These are phyloP conservation scores for Bombycilla garrulus DNA, from an alignment of 2,113 vertebrate genomes.

Conservation along the genomic window DNA sequence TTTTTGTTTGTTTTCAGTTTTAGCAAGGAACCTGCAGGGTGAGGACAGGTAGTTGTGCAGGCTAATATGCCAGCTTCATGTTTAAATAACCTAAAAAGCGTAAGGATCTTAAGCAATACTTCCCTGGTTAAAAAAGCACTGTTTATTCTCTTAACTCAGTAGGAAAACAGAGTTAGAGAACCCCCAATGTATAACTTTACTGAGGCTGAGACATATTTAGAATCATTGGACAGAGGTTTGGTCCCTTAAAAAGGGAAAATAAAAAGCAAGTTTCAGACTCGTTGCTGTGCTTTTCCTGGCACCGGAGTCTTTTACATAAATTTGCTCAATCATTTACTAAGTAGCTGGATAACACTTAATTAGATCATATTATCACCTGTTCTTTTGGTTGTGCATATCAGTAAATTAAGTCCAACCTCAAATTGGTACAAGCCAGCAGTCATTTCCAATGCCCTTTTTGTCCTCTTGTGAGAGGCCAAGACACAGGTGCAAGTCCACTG, in stretches of 20 bases:
- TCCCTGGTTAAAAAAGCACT: neutral
- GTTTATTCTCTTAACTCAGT: neutral
- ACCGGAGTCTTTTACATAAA: neutral
- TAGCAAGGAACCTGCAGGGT: neutral
- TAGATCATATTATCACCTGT: neutral
- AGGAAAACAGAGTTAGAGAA: neutral
- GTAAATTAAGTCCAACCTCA: neutral
- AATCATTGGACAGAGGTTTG: neutral
- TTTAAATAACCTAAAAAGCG: neutral
- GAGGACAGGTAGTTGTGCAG: neutral
- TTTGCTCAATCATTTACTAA: neutral
- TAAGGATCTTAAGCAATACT: neutral
- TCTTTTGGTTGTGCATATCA: neutral
- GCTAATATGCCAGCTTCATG: neutral
- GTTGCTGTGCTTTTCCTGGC: neutral
- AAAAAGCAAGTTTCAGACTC: neutral
- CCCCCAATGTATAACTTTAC: neutral
- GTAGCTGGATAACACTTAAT: neutral
- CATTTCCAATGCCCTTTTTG: neutral
- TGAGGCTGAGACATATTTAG: neutral
- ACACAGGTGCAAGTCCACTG: neutral
- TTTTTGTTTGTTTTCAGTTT: neutral
- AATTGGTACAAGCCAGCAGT: neutral
- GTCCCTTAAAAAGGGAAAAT: neutral
- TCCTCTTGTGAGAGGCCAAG: neutral